phyloP scores from a whole-genome alignment of 1,140 invertebrate genomes.

The Drosophila insularis region DNA sequence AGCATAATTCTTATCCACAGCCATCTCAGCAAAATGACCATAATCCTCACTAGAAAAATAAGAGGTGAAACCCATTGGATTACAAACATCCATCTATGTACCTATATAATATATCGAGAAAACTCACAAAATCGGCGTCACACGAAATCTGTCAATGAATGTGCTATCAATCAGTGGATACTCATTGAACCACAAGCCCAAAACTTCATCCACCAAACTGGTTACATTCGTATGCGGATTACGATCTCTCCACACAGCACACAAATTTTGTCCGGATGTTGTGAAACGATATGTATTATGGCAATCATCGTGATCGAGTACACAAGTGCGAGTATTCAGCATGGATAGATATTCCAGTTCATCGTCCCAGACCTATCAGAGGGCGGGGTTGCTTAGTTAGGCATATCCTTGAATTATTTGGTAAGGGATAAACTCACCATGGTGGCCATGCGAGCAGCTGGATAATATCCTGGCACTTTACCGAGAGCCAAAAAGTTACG shows the following conservation, averaged over 20 bases:
- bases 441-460: constrained; percentile 75
- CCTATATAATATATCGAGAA: too few species aligned
- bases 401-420: too few species aligned
- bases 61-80: too few species aligned
- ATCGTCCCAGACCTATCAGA: constrained; percentile 73
- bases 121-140: constrained; percentile 73
- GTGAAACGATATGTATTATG: constrained; percentile 74
- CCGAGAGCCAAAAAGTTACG: constrained; percentile 74
- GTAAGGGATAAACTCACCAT: constrained; percentile 50
- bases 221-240: constrained; percentile 67
- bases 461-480: constrained; percentile 72
- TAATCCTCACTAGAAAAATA: constrained; percentile 65
- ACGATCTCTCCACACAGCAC: constrained; percentile 64
- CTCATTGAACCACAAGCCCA: constrained; percentile 75
- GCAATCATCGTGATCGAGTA: constrained; percentile 77
- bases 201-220: constrained; percentile 66
- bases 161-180: constrained; percentile 69
- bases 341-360: constrained; percentile 76
- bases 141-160: constrained; percentile 66
- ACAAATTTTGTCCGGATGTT: constrained; percentile 75
- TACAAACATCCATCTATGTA: too few species aligned
- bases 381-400: too few species aligned
- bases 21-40: constrained; percentile 79
- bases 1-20: constrained; percentile 70
- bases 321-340: constrained; percentile 73